Conservation (phyloP, 2,113 vertebrate genomes). For the Callocephalon fimbriatum region DNA sequence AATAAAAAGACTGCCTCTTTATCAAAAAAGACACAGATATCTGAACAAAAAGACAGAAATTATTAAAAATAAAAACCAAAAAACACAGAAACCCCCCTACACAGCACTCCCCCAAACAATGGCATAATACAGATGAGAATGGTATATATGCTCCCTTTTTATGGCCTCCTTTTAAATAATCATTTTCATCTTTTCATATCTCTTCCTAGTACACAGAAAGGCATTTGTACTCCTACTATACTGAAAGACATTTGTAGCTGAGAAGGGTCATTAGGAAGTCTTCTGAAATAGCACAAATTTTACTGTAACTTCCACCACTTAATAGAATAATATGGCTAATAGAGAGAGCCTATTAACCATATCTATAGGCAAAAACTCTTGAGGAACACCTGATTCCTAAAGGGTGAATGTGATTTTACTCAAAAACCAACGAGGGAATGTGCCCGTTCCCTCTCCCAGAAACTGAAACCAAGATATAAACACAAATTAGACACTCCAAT, state of each 20-base stretch:
- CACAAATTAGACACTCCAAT: background rate
- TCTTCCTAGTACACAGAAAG: background rate
- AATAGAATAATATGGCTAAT: background rate
- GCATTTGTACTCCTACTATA: background rate
- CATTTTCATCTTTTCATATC: background rate
- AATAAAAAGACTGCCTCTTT: background rate
- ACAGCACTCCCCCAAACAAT: background rate
- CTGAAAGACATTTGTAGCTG: background rate
- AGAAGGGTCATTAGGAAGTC: background rate
- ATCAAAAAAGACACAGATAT: background rate
- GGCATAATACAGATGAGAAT: background rate
- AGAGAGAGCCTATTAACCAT: background rate
- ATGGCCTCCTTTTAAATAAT: background rate
- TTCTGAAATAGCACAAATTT: background rate
- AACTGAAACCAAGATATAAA: background rate
- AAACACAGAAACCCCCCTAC: fast-evolving
- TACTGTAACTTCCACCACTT: background rate
- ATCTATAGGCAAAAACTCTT: background rate
- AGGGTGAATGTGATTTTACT: background rate
- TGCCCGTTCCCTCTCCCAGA: background rate
- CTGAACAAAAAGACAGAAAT: background rate
- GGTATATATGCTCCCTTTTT: background rate
- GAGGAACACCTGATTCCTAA: background rate
- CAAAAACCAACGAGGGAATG: background rate
- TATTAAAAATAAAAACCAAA: background rate